phyloP scores from a whole-genome alignment of 2,113 vertebrate species.

The Grammomys dolichurus region DNA sequence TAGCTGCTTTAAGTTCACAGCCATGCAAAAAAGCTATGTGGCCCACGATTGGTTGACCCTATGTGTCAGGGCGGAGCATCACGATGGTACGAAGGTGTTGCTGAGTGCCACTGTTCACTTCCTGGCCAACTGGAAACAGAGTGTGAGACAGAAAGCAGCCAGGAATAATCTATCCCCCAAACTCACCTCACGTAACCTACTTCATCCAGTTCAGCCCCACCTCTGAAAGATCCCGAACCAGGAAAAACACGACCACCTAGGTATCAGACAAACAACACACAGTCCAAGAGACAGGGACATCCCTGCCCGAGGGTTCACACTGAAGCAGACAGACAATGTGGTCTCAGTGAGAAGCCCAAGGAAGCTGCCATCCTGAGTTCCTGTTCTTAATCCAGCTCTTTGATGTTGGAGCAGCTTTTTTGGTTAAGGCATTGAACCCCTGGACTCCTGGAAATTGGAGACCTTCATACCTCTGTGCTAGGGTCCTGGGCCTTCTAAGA shows the following conservation, averaged over 20 bases:
- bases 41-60: not conserved
- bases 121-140: not conserved
- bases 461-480: not conserved
- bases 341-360: not conserved
- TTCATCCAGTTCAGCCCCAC: not conserved
- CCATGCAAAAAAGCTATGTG: too few species aligned
- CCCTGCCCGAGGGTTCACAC: not conserved
- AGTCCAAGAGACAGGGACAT: not conserved
- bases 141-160: not conserved
- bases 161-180: not conserved
- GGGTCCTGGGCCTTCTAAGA: not conserved
- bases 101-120: not conserved
- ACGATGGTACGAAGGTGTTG: not conserved
- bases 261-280: not conserved
- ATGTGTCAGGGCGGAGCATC: not conserved
- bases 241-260: not conserved
- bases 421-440: not conserved
- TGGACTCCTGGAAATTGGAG: not conserved
- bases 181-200: not conserved
- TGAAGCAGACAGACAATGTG: not conserved
- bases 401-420: not conserved
- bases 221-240: not conserved
- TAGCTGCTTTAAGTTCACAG: too few species aligned
- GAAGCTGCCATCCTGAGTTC: not conserved
- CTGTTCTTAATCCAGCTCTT: not conserved